Evolutionary conservation across 1,140 invertebrate species (phyloP), one percentile per base, ranked within the genome.

Genomic region (Conopomorpha cramerella): DNA sequence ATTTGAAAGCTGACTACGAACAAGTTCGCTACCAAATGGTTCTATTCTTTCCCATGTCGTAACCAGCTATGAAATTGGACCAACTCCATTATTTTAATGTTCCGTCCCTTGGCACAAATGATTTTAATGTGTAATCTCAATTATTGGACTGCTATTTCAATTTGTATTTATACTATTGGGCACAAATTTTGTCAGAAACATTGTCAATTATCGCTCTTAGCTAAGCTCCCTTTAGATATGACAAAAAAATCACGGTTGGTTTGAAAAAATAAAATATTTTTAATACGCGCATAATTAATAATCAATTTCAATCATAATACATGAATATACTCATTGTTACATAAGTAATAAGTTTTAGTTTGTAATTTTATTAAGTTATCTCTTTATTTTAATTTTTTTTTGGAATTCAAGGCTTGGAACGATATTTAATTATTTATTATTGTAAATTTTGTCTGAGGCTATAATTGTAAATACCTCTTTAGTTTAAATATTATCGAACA

Each of bases 391-490:
- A 47, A 48, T 43, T 51, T 56, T 49, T 49, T 54, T 52, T 48
- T 46, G 45, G 40, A 42, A 56, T 58, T 50, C 45, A 55, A 36
- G 10, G 19, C 19, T 23, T 6, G 51, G 55, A 51, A 51, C 53
- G 32, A n/a, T 12, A 45, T 54, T 55, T 47, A 67, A 63, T 67
- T 71, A 66, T 67, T 71, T 64, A 35, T 49, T 23, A 23, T 19
- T 68, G 57, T 61, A 65, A 46, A 60, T 66, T 54, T 60, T 57
- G 56, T 59, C 35, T 45, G 66, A 71, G 67, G 67, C 67, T 72
- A 67, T 40, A 34, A 57, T 40, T 71, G 62, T 68, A 68, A 61
- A 72, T 68, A 68, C 58, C 54, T 65, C 55, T 55, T n/a, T 54
- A 50, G 51, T 44, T 57, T 49, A 45, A 36, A 35, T 37, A 23